phyloP scores from a whole-genome alignment of 1,140 invertebrate genomes.

The Diprion similis region DNA sequence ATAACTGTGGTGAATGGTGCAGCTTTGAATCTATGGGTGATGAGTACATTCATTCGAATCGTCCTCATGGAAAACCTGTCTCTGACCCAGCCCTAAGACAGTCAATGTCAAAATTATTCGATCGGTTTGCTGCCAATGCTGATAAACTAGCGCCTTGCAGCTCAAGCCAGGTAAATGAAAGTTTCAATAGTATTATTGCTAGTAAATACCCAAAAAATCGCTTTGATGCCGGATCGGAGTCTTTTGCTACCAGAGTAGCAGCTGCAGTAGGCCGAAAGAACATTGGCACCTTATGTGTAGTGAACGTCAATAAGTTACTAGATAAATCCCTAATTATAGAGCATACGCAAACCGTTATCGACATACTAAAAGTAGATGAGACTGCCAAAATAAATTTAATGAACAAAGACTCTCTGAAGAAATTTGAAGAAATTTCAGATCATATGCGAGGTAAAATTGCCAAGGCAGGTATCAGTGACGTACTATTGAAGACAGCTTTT shows the following conservation, averaged over 20 bases:
- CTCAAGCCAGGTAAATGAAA: constrained; percentile 32
- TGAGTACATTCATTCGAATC: not conserved
- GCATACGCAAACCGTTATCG: not conserved
- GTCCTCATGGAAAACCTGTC: not conserved
- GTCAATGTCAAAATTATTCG: constrained; percentile 10
- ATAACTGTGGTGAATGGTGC: not conserved
- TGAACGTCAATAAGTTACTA: constrained; percentile 19
- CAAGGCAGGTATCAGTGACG: constrained; percentile 12
- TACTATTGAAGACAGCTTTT: constrained; percentile 14
- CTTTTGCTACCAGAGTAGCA: constrained; percentile 23
- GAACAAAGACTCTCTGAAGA: constrained; percentile 7
- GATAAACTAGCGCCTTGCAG: constrained; percentile 22
- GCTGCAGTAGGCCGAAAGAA: constrained; percentile 30
- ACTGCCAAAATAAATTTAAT: not conserved
- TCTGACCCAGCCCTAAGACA: not conserved
- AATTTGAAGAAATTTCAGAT: not conserved
- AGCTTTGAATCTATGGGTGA: not conserved
- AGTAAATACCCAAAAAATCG: constrained; percentile 28
- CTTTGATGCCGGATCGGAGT: constrained; percentile 30
- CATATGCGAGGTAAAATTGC: constrained; percentile 17
- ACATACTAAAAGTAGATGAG: not conserved
- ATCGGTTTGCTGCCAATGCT: constrained; percentile 19
- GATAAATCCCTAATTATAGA: not conserved
- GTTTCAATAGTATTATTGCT: constrained; percentile 29
- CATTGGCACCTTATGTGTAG: constrained; percentile 22